A percentile compares a stretch with the other conserved stretches of the same genome.
phyloP scores from a whole-genome alignment of 1,140 invertebrate genomes.

The Hypsibius dujardini region DNA sequence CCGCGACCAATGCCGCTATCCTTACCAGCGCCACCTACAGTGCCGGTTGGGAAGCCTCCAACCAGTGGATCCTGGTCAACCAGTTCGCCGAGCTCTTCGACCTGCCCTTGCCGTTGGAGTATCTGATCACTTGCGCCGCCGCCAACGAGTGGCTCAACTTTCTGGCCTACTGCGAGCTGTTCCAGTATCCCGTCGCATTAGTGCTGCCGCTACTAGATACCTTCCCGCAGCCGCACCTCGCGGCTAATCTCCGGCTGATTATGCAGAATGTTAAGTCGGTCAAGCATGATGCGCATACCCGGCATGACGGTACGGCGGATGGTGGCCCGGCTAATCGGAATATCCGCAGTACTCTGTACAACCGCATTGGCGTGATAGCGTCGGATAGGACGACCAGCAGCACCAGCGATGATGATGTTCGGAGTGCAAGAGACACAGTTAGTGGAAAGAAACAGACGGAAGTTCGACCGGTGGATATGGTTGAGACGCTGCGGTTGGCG shows the following conservation, averaged over 20 bases:
- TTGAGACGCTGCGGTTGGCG: too few relatives aligned
- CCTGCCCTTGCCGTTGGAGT: not conserved
- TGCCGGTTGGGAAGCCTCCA: not conserved
- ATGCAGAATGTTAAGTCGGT: not conserved
- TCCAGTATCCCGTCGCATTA: not conserved
- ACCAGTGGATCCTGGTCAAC: not conserved
- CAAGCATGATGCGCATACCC: not conserved
- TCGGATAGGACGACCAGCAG: constrained; percentile 13
- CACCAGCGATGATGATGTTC: not conserved
- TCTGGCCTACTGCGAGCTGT: not conserved
- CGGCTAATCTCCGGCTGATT: not conserved
- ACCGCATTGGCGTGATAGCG: not conserved
- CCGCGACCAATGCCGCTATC: not conserved
- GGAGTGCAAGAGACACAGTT: too few relatives aligned
- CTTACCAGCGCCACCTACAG: not conserved
- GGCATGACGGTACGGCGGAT: not conserved
- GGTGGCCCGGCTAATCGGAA: constrained; percentile 3
- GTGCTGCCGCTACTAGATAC: not conserved
- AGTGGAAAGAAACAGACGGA: too few relatives aligned
- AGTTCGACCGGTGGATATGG: too few relatives aligned
- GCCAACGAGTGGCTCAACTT: constrained; percentile 1
- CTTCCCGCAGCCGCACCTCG: constrained; percentile 3
- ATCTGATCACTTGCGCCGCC: not conserved
- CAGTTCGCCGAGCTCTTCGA: not conserved
- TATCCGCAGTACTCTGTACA: not conserved